Conservation (phyloP, 30 jellyfish, hydroid and myxozoan species). For the Aurelia sp. region DNA sequence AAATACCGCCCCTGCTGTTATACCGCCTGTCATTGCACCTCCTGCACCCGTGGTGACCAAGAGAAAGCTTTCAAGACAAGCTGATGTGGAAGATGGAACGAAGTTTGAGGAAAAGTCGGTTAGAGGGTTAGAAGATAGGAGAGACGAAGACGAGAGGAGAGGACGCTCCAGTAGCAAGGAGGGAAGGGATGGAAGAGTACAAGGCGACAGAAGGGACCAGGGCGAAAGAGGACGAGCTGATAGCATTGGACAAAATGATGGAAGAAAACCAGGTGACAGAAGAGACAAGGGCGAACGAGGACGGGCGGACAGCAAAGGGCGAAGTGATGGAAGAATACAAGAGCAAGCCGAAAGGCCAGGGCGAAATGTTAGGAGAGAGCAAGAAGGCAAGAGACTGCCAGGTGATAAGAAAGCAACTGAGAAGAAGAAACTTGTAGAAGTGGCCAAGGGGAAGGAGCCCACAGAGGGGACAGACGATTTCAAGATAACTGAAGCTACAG, state of each 20-base stretch:
- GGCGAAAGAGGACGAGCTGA: too few relatives aligned
- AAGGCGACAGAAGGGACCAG: too few relatives aligned
- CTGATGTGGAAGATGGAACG: neutral
- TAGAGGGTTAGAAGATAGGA: too few relatives aligned
- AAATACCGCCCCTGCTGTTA: neutral
- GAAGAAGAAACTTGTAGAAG: neutral
- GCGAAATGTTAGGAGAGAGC: neutral
- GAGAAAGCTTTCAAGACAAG: neutral
- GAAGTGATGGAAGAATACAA: neutral
- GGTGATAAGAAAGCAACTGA: neutral
- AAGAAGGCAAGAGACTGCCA: neutral
- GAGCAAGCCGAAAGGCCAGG: neutral
- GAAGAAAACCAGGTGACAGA: too few relatives aligned
- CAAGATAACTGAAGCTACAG: neutral
- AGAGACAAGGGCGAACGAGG: neutral
- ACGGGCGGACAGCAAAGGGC: neutral
- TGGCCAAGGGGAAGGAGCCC: neutral
- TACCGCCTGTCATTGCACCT: neutral
- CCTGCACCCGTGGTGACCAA: neutral
- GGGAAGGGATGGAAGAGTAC: too few relatives aligned
- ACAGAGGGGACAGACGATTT: neutral
- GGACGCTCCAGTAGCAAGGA: too few relatives aligned
- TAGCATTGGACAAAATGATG: too few relatives aligned
- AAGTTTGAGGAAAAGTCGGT: neutral
- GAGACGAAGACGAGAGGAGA: too few relatives aligned